Evolutionary conservation across 2,797 vertebrate genomes (phyloP).

Genomic region (Aselliscus stoliczkanus): DNA sequence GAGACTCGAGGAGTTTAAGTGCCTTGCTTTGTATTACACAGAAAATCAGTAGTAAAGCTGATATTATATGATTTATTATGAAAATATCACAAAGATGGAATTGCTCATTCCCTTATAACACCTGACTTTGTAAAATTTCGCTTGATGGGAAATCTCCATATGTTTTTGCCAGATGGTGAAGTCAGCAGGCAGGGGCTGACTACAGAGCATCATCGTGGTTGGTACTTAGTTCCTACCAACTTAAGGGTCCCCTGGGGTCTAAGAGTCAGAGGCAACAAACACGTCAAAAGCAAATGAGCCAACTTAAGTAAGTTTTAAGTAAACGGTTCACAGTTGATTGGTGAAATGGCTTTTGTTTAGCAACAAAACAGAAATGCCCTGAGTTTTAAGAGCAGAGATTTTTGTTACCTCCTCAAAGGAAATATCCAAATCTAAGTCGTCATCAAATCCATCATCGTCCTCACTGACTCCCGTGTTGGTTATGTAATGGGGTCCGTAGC

Average conservation of each 20-base stretch:
- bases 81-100: neutral
- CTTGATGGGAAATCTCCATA: neutral
- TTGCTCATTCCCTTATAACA: neutral
- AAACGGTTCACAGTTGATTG: neutral
- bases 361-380: neutral
- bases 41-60: neutral
- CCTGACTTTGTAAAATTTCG: neutral
- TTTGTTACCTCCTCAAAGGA: conserved; percentile 92
- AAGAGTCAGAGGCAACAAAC: neutral
- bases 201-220: neutral
- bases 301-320: neutral
- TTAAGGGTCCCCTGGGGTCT: neutral
- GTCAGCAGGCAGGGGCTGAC: neutral
- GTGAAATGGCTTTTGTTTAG: neutral
- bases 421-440: conserved; percentile 92
- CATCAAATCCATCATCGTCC: conserved; percentile 86
- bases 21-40: neutral
- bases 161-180: neutral
- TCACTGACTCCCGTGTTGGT: conserved; percentile 83
- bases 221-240: neutral
- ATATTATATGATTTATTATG: neutral
- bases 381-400: neutral
- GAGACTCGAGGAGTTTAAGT: neutral
- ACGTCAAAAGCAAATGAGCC: neutral
- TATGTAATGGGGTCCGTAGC: conserved; percentile 82